Base-by-base conservation (phyloP, 2,113 vertebrate species). In the Atractosteus spatula region DNA sequence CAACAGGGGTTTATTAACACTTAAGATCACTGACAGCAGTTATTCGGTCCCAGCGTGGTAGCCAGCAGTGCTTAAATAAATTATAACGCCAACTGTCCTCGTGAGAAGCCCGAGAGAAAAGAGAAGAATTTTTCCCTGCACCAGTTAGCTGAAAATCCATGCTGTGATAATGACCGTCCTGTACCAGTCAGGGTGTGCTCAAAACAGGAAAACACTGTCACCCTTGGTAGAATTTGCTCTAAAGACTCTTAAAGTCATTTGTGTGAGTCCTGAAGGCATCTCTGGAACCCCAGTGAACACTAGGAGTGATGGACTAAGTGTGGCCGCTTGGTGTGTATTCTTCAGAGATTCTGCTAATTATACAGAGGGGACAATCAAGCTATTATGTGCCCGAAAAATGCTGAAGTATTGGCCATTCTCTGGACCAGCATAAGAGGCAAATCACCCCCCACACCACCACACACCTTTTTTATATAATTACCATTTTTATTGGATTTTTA, bases 401-500 rank as follows among this genome's bases (percentile, higher is more conserved):
- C 56, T 59, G 56, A 59, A 59, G 56, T 59, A 76, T 86, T 87
- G 87, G 79, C 79, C 76, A 79, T 85, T 88, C 84, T 84, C 76
- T 83, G 74, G 80, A 80, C 71, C 41, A 76, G 71, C 51, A 16
- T 29, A 55, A 8, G 47, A 74, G 75, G 72, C 57, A 76, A 84
- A 66, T 71, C 69, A 73, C 68, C 81, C 82, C 79, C 75, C 71
- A 74, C 62, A 74, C 69, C 80, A 81, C 80, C 78, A 76, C 79
- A 76, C 72, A 51, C 78, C 78, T 82, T 78, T 91, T 90, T 89
- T 81, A 84, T 88, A 88, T 86, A 86, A 93, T 93, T 91, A 92
- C 85, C 90, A 91, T 92, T 86, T 92, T 91, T 91, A 93, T 92
- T 93, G 89, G 90, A 92, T 92, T 91, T 92, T 90, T 90, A 91